Base-by-base conservation (phyloP, 1,140 invertebrate species). In the Drosophila lacteicornis region DNA sequence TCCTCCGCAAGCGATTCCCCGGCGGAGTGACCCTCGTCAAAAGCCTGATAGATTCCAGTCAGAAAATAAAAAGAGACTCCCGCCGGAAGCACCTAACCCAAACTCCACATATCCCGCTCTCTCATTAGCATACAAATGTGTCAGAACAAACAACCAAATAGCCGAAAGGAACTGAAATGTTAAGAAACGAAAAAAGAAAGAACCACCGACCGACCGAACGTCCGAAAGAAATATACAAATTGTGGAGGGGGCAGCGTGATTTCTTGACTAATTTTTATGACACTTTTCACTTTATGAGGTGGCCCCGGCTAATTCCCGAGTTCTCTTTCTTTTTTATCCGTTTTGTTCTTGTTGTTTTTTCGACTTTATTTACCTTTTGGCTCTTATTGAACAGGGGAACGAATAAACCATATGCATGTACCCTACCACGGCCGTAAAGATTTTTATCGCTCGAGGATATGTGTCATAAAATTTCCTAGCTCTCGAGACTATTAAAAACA, bases 181-280 rank as follows among this genome's bases (percentile, higher is more conserved):
- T 62, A 33, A 33, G 27, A 70, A 63, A 56, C 46, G 50, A 19
- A 27, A 49, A 67, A 38, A 55, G 38, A 65, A 69, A 69, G 43
- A 75, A 40, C 38, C 19, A 51, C 46, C 36, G 36, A n/a, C 51
- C 19, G 40, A 15, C 25, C 56, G 25, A 61, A 51, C 15, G 47
- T 36, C 46, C 55, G 36, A 63, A 75, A 70, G 33, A 58, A 56
- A 53, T 47, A 62, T 33, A 30, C 12, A 59, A 53, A 63, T 53
- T 60, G 38, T 40, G 60, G 59, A 57, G 36, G 11, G 60, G 76
- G 51, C 77, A 81, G 78, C 85, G 85, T 90, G 85, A 88, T 88
- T 88, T 88, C 85, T 88, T 88, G 85, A 88, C 85, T 88, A 88
- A 88, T 88, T 88, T 88, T 88, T 88, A 88, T 90, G 85, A 88